These are phyloP conservation scores for Aplodontia rufa DNA, from an alignment of 2,113 vertebrate genomes.

Conservation along the genomic window DNA sequence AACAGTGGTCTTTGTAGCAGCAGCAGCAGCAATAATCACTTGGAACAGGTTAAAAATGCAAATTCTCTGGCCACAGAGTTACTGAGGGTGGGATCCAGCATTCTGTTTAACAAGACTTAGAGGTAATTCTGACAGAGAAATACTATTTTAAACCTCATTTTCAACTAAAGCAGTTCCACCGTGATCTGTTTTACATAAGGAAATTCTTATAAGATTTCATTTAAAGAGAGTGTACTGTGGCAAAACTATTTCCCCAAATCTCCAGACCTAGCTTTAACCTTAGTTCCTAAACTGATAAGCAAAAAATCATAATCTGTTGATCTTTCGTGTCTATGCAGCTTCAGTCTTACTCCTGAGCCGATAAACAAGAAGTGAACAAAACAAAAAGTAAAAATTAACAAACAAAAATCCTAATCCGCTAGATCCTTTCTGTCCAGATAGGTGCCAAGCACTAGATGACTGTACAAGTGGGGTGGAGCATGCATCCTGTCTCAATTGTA, in stretches of 20 bases:
- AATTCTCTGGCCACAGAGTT: background rate
- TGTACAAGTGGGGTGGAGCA: background rate
- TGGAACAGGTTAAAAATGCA: background rate
- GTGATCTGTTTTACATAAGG: background rate
- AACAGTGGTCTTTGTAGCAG: background rate
- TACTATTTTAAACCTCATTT: no score
- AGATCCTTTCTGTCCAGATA: background rate
- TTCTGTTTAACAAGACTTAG: background rate
- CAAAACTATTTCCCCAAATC: background rate
- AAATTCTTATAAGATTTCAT: background rate
- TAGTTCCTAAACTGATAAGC: background rate
- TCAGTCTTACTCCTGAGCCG: background rate
- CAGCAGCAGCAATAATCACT: background rate
- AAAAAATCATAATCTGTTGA: background rate
- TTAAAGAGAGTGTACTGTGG: background rate
- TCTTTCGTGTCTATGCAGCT: background rate
- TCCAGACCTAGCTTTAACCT: background rate
- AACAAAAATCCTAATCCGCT: background rate
- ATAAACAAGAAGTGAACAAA: background rate
- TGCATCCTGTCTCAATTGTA: background rate
- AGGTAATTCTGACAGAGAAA: background rate
- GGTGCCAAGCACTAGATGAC: background rate
- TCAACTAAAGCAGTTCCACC: background rate
- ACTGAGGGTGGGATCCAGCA: background rate
- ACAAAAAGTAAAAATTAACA: no score